Evolutionary conservation across 2,113 vertebrate species (phyloP).

Genomic region (Pollimyrus isidori): DNA sequence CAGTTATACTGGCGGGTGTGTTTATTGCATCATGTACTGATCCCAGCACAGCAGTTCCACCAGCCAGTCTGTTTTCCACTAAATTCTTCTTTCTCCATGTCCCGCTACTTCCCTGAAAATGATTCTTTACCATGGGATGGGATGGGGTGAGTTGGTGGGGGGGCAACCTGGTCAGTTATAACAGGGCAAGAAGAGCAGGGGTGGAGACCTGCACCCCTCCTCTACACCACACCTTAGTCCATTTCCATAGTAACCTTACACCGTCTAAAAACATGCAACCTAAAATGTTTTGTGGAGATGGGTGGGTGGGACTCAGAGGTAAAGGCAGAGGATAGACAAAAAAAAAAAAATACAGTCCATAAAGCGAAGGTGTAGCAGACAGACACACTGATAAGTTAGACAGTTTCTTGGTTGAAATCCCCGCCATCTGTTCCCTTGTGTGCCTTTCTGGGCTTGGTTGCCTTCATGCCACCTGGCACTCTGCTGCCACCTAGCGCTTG

Average conservation of each 20-base stretch:
- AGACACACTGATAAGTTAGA: constrained; percentile 49
- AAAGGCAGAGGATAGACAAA: constrained; percentile 34
- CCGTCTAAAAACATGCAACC: constrained; percentile 51
- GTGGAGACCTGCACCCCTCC: not conserved
- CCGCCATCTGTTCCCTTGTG: not conserved
- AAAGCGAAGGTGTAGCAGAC: constrained; percentile 49
- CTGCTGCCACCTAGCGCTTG: constrained; percentile 47
- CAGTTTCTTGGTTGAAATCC: constrained; percentile 34
- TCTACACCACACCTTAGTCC: constrained; percentile 12
- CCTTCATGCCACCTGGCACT: constrained; percentile 23
- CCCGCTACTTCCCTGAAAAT: not conserved
- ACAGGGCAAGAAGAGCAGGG: not conserved
- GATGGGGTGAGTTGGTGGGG: not conserved
- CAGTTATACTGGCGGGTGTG: not conserved
- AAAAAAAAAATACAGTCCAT: constrained; percentile 50
- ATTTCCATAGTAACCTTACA: constrained; percentile 13
- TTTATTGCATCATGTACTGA: not conserved
- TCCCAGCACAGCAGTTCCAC: not conserved
- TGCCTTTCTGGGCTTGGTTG: constrained; percentile 2
- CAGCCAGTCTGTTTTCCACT: not conserved
- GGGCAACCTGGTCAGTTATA: not conserved
- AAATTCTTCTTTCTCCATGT: not conserved
- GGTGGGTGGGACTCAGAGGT: constrained; percentile 19
- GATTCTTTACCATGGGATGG: not conserved
- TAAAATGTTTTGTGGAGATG: constrained; percentile 36